Evolutionary conservation across 2,113 vertebrate species (phyloP).

Genomic region (Ciconia maguari): DNA sequence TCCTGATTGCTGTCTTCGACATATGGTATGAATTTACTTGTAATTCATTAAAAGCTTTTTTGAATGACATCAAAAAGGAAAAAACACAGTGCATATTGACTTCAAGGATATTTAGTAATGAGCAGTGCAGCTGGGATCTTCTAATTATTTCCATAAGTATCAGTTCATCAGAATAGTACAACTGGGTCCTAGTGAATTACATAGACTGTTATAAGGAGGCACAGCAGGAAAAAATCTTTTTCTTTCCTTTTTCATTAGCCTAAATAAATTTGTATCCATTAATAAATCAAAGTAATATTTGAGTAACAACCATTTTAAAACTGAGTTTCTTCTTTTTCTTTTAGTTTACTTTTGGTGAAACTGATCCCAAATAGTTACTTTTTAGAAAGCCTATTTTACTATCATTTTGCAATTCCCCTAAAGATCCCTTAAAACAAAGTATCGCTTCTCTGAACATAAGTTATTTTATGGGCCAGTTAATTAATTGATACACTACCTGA

Average conservation of each 20-base stretch:
- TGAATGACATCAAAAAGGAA: background rate
- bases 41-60: conserved; percentile 11
- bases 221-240: background rate
- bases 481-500: background rate
- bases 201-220: background rate
- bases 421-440: background rate
- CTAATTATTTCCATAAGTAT: conserved; percentile 27
- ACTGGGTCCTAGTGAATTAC: background rate
- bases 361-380: background rate
- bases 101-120: background rate
- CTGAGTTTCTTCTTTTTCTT: background rate
- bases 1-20: background rate
- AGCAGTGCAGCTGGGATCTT: background rate
- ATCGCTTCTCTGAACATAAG: background rate
- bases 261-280: background rate
- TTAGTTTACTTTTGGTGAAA: background rate
- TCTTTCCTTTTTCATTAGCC: background rate
- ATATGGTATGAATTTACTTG: conserved; percentile 16
- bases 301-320: background rate
- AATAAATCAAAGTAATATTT: background rate
- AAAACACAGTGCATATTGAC: background rate
- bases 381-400: background rate
- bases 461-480: background rate
- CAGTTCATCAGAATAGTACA: background rate
- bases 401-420: background rate